Base-by-base conservation (phyloP, 2,797 vertebrate genomes). In the Danio aesculapii region DNA sequence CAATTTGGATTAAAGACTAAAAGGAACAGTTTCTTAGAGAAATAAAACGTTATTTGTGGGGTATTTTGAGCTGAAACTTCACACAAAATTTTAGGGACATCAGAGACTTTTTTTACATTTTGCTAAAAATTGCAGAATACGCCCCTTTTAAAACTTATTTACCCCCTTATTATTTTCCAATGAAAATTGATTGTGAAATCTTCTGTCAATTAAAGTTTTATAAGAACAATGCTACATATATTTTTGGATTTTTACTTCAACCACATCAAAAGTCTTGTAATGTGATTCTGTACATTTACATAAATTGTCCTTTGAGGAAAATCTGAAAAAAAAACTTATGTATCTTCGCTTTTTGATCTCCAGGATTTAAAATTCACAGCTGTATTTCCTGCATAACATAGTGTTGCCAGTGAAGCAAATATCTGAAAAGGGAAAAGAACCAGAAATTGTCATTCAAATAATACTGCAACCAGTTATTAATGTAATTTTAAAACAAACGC, bases 351-450 rank as follows among this genome's bases (percentile, higher is more conserved):
- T 81, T 91, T 87, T 86, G 93, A 92, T 90, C 86, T 92, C 97
- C 97, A 97, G 41, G 92, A 93, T 83, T 88, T 88, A 89, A 96
- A 96, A 90, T 95, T 96, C 89, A 97, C 92, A 84, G 93, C 97
- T 0, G 94, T 92, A 88, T 96, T 98, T 87, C 93, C 94, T 86
- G 95, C 92, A 13, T 98, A 98, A 92, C 95, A 97, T 87, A 94
- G 90, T 68, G 96, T 94, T 84, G 95, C 95, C 88, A 94, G 82
- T 82, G 89, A 93, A 14, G 91, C 88, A 88, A 91, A 93, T 85
- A 92, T 90, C 93, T 94, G 87, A 69, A 86, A 81, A 57, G 58
- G 30, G 4, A 59, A 70, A 39, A 68, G 17, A 81, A 64, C 13
- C 71, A n/a, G 8, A 30, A 57, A 7, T 70, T 46, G 9, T 19